Base-by-base conservation (phyloP, 1,140 invertebrate species). In the Pseudachorutes palmiensis region DNA sequence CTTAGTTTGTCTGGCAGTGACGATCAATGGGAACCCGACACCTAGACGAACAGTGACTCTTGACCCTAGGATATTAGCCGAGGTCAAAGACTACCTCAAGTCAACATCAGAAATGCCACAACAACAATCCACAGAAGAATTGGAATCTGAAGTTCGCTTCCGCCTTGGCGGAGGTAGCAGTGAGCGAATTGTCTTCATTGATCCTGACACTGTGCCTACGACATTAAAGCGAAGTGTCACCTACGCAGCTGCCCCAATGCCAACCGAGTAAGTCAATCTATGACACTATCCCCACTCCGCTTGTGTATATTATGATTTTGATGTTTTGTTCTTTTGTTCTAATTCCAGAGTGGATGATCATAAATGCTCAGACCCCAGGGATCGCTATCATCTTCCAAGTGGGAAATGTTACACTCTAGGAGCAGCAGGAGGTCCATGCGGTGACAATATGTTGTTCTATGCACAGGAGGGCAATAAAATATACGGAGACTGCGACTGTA, bases 401-500 rank as follows among this genome's bases (percentile, higher is more conserved):
- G 30, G 59, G 29, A 30, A 36, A 32, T 61, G 59, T 24, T 32
- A 61, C 59, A 26, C 29, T n/a, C 29, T 29, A 32, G 59, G 59
- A 3, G 3, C 30, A 3, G 24, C 26, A 28, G 59, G 59, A 2
- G 14, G 14, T 19, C 29, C 14, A 9, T 30, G 14, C 30, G 59
- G 59, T 12, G 19, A 9, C 59, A 61, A 61, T 24, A 61, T 61
- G 59, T 30, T 61, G 9, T 61, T 61, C 33, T 36, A 32, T 30
- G 29, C 59, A 9, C 9, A 14, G 14, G 32, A 36, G 29, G 59
- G 24, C 29, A 61, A 61, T 36, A 61, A 61, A 30, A 61, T 61
- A 32, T 61, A 61, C 24, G 59, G 59, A 26, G 29, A 61, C 26
- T 61, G 59, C 24, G 59, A 61, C 59, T 61, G 59, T 36, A 24